These are phyloP conservation scores for Pagrus major DNA, from an alignment of 2,113 vertebrate species.

Conservation along the genomic window DNA sequence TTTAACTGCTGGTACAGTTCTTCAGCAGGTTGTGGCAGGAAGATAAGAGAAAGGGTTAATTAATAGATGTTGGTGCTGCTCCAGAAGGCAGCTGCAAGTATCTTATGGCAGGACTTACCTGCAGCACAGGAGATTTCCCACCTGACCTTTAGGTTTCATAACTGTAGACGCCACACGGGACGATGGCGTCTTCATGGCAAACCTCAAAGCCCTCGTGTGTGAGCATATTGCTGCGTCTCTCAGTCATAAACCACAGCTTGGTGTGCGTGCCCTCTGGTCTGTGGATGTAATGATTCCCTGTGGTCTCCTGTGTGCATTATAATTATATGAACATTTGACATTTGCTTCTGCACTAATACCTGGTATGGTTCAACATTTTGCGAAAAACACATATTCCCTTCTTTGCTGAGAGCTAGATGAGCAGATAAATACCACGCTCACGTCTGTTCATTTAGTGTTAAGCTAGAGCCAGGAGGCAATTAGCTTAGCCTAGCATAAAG, in stretches of 20 bases:
- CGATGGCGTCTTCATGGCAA: slow-evolving; percentile 27
- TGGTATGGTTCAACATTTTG: background rate
- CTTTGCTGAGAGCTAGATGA: background rate
- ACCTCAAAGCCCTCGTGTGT: slow-evolving; percentile 1
- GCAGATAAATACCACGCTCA: background rate
- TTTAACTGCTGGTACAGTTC: slow-evolving; percentile 33
- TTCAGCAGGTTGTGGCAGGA: slow-evolving; percentile 25
- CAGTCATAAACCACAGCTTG: slow-evolving; percentile 20
- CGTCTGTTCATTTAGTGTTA: background rate
- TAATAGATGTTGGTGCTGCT: slow-evolving; percentile 8
- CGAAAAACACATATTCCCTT: background rate
- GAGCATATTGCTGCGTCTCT: slow-evolving; percentile 35
- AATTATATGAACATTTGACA: slow-evolving; percentile 22
- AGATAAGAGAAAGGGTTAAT: slow-evolving; percentile 66
- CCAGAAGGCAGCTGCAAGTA: background rate
- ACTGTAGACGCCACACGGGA: slow-evolving; percentile 34
- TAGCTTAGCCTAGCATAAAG: background rate
- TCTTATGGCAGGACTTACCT: slow-evolving; percentile 16
- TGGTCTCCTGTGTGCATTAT: background rate
- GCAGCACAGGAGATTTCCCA: slow-evolving; percentile 17
- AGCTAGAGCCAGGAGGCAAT: background rate
- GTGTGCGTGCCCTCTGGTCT: background rate
- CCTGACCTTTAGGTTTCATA: slow-evolving; percentile 65
- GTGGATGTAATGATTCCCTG: slow-evolving; percentile 17
- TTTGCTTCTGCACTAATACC: slow-evolving; percentile 7